Evolutionary conservation across 2,888 invertebrate genomes (phyloP), one percentile per base, ranked within the genome.

Genomic region (Crocallis elinguaria): DNA sequence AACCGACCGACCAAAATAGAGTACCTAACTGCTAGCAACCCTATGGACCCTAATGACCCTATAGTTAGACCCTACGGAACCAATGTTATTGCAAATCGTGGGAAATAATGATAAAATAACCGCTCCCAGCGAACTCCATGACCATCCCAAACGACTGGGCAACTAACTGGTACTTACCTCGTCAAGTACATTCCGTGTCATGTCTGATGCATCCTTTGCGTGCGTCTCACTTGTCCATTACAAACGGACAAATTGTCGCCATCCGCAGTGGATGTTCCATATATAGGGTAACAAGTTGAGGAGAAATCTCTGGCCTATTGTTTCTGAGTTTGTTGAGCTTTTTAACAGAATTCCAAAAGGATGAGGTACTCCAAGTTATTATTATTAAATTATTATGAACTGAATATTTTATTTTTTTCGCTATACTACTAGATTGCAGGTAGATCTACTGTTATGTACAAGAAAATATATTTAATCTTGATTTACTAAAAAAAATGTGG

Each of bases 241-340:
- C 64, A 67, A 70, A 68, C 73, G 70, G 57, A 71, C 73, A 77
- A 79, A 81, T 79, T 65, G 73, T 71, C 67, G 63, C 58, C 72
- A 75, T 79, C 78, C 77, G 73, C 59, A 69, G 49, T 59, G 62
- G 54, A 54, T 49, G 43, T 53, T 54, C 60, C 50, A n/a, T 16
- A 49, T 57, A 60, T 51, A 53, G 48, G 41, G 42, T 14, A 36
- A 46, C 55, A 64, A 65, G 63, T 57, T 57, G 53, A 59, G 55
- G 42, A 56, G 56, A 61, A 62, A 65, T 59, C 48, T 25, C 45
- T 37, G 30, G 17, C 4, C 41, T 42, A 54, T 44, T 29, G 36
- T 36, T 35, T 41, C 14, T 25, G 21, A 2, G 32, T 14, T 41
- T 23, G 8, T 42, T 39, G 4, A n/a, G n/a, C n/a, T n/a, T n/a